Evolutionary conservation across 92 coral and sea anemone genomes (phyloP), one percentile per base, ranked within the genome.

Genomic region (Actinostola sp.): DNA sequence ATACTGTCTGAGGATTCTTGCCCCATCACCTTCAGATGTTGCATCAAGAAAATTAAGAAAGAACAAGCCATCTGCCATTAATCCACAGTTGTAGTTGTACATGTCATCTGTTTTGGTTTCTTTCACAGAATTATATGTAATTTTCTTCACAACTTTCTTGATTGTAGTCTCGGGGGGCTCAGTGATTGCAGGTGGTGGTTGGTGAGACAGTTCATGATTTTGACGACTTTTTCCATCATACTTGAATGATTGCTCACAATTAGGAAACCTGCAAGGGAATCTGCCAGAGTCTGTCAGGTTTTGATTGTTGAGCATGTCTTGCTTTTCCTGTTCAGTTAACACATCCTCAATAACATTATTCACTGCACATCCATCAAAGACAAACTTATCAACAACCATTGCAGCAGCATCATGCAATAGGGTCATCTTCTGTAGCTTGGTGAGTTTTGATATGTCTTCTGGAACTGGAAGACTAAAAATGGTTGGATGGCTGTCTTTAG

Each of bases 21-120:
- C 21, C 2, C 90, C 90, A 74, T 80, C 90, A 27, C 86, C 90
- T 75, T 85, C 86, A 11, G 58, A 21, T 32, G 68, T 62, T 34
- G 90, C 90, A 57, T 86, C 91, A 27, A 86, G 62, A 55, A 86
- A 81, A 59, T 81, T 86, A 28, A 64, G 53, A 44, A 85, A 85
- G 4, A 67, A 62, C 52, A 86, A 39, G 6, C 91, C 87, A 80
- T 86, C 87, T 33, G 79, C 50, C 7, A 86, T 21, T 44, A 86
- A 21, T 29, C 73, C 91, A 68, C 80, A 86, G 41, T 86, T 81
- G 75, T 86, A 86, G 48, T 70, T 61, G 52, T 56, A 81, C 57
- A 63, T 71, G 78, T 86, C 87, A 81, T 86, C 92, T 74, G 33
- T 49, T 20, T 61, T 61, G 43, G 10, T 1, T 31, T 61, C 44